Evolutionary conservation across 1,140 invertebrate genomes (phyloP), one percentile per base, ranked within the genome.

Genomic region (Macrocentrus cingulum): DNA sequence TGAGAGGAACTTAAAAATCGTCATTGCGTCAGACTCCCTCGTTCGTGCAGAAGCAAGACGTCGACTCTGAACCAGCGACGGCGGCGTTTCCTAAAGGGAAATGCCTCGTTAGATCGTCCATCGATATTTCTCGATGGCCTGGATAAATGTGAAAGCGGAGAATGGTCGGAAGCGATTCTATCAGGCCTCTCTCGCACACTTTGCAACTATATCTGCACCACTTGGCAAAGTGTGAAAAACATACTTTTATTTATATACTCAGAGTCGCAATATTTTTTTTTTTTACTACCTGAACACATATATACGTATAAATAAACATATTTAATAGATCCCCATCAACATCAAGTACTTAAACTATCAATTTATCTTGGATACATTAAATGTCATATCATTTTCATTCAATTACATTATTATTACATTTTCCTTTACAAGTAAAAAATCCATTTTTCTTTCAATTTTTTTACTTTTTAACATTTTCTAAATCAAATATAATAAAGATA

Each of bases 101-200:
- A 56, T 56, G 53, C 53, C 53, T 56, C 42, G 53, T 56, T 56
- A 56, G 53, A 56, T 56, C 53, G 53, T 56, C 53, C 42, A 56
- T 56, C 53, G 42, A 56, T 56, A 56, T 46, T 48, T 56, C 42
- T 56, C 42, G 53, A 56, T 56, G 53, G 53, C 53, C 53, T 56
- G 42, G 44, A 56, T 56, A 56, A 56, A 56, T 56, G 53, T 56
- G 53, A 56, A 56, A 56, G 53, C 42, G 53, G 53, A 56, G 53
- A 56, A 56, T 56, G 53, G 53, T 56, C 53, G 53, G 53, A 56
- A 56, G 53, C 53, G 42, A 56, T 46, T 48, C 42, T 56, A 56
- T 56, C 53, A 29, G 29, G 39, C 18, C 53, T 34, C 53, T 19
- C 42, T 29, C 25, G 29, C 20, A 22, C 22, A 39, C 53, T 29